Evolutionary conservation across 2,113 vertebrate genomes (phyloP).

Genomic region (Alaudala cheleensis): DNA sequence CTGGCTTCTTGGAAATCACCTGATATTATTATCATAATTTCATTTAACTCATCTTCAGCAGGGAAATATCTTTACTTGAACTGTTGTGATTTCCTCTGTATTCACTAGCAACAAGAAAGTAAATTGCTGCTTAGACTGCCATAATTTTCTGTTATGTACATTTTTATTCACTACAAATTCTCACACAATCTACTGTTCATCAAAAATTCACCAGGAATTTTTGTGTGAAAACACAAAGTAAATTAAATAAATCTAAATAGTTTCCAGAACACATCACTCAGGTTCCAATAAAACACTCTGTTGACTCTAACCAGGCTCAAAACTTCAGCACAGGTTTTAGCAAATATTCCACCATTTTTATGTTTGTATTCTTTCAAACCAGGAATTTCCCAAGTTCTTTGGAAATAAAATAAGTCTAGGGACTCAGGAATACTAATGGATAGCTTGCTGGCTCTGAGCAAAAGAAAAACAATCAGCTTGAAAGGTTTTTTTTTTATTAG

Average conservation of each 20-base stretch:
- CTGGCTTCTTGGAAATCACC: background rate
- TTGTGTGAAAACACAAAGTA: background rate
- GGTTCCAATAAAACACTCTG: background rate
- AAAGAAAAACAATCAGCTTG: background rate
- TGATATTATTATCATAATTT: background rate
- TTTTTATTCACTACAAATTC: background rate
- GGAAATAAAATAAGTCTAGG: background rate
- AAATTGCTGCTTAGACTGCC: background rate
- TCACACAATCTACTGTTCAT: background rate
- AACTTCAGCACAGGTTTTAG: background rate
- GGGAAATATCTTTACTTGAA: background rate
- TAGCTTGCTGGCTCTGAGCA: background rate
- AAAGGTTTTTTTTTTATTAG: background rate
- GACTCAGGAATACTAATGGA: background rate
- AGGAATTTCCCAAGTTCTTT: background rate
- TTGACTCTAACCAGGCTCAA: fast-evolving
- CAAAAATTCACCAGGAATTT: background rate
- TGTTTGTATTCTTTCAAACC: background rate
- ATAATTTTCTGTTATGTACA: background rate
- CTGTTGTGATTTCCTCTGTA: background rate
- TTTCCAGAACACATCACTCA: background rate
- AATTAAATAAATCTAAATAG: background rate
- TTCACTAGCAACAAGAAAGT: background rate
- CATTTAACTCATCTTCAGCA: background rate
- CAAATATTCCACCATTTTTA: background rate